phyloP scores from a whole-genome alignment of 2,888 invertebrate species.

The Drosophila mayaguana region DNA sequence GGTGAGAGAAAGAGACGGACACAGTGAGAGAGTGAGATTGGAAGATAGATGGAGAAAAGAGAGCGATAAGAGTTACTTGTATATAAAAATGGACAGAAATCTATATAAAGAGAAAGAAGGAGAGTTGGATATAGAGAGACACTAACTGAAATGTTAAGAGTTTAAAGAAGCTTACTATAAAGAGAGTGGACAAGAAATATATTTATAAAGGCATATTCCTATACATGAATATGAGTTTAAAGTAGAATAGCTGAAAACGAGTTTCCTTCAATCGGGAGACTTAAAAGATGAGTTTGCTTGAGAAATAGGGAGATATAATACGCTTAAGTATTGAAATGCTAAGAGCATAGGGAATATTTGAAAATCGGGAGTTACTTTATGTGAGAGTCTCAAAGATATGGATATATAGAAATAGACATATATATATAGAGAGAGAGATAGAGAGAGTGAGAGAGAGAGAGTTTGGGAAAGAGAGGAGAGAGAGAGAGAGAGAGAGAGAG shows the following conservation, averaged over 20 bases:
- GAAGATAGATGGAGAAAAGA: not conserved
- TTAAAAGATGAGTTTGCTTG: no score
- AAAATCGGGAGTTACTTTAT: not conserved
- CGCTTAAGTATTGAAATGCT: no score
- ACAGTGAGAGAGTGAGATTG: not conserved
- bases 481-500: not conserved
- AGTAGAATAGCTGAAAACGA: no score
- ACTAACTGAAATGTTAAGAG: not conserved
- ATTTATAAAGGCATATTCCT: no score
- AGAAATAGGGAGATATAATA: no score
- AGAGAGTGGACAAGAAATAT: no score
- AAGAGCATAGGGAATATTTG: no score
- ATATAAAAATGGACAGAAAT: not conserved
- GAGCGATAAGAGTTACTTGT: not conserved
- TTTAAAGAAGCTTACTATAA: not conserved
- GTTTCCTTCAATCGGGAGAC: no score
- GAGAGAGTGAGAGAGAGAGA: not conserved
- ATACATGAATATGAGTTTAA: no score
- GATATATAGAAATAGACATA: not conserved
- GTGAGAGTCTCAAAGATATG: not conserved
- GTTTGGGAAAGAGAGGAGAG: not conserved
- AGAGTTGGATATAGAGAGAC: not conserved
- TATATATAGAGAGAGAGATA: not conserved
- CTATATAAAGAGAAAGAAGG: not conserved
- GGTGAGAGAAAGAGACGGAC: not conserved